Evolutionary conservation across 2,888 invertebrate species (phyloP).

Genomic region (Copidosoma aretas): DNA sequence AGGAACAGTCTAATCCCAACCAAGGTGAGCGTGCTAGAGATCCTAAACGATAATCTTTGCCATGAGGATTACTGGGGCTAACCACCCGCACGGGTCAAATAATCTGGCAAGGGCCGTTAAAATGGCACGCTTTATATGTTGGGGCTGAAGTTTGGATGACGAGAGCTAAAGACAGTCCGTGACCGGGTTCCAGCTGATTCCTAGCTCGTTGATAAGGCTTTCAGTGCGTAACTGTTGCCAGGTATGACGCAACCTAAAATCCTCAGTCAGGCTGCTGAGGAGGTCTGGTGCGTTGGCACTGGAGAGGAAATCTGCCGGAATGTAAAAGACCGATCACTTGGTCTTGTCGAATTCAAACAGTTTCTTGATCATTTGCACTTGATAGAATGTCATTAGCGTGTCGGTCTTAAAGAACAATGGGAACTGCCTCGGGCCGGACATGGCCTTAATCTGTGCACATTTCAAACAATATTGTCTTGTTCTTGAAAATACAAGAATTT

Average conservation of each 20-base stretch:
- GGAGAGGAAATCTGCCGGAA: background rate
- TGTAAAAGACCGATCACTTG: background rate
- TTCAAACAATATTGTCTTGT: too few species aligned
- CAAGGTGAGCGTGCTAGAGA: constrained; percentile 5
- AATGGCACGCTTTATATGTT: background rate
- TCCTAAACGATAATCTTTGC: constrained; percentile 13
- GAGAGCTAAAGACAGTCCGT: background rate
- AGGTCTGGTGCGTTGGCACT: too few species aligned
- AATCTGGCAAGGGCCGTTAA: background rate
- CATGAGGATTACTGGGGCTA: background rate
- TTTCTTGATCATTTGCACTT: background rate
- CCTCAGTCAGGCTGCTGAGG: background rate
- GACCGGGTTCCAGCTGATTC: constrained; percentile 6
- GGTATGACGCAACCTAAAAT: background rate
- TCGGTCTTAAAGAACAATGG: background rate
- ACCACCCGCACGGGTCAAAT: constrained; percentile 24
- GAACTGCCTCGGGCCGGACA: background rate
- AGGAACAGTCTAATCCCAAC: constrained; percentile 14
- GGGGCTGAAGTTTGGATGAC: background rate
- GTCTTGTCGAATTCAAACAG: background rate
- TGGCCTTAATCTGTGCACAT: background rate
- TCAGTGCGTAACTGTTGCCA: background rate
- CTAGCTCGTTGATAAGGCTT: constrained; percentile 3
- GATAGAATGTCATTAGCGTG: background rate
- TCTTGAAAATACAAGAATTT: too few species aligned